These are phyloP conservation scores for Mugil cephalus DNA, from an alignment of 2,113 vertebrate species.

Conservation along the genomic window DNA sequence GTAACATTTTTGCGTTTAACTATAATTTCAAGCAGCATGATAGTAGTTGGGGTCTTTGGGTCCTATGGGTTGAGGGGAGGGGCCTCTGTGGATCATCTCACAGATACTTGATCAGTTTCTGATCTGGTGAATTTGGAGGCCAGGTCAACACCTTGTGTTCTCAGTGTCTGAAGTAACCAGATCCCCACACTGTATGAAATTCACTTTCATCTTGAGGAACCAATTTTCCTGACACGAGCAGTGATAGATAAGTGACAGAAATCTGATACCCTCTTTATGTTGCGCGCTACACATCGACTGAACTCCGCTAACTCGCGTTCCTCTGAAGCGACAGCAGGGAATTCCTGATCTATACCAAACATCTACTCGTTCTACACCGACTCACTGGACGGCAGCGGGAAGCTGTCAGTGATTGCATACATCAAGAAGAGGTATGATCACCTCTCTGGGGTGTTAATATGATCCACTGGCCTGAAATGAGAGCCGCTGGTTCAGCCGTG, in stretches of 20 bases:
- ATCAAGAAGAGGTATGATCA: conserved; percentile 50
- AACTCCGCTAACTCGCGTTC: conserved; percentile 12
- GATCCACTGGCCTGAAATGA: conserved; percentile 61
- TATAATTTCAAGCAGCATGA: too few relatives aligned
- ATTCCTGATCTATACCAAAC: conserved; percentile 40
- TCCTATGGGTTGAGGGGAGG: too few relatives aligned
- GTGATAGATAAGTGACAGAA: not conserved
- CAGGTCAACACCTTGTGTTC: too few relatives aligned
- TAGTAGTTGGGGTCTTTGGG: too few relatives aligned
- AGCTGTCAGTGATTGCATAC: conserved; percentile 42
- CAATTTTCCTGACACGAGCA: not conserved
- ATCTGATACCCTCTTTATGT: not conserved
- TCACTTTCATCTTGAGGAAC: not conserved
- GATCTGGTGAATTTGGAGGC: too few relatives aligned
- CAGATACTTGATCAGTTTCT: too few relatives aligned
- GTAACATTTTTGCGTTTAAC: too few relatives aligned
- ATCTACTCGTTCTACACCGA: conserved; percentile 22
- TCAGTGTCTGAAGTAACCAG: not conserved
- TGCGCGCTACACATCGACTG: not conserved
- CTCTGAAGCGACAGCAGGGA: conserved; percentile 33
- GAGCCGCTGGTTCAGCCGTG: conserved; percentile 34
- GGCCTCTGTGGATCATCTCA: too few relatives aligned
- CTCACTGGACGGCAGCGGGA: conserved; percentile 43
- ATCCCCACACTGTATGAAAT: not conserved
- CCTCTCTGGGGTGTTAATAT: conserved; percentile 57